These are phyloP conservation scores for Notospermus geniculatus DNA, from an alignment of 1,140 invertebrate species.

Conservation along the genomic window DNA sequence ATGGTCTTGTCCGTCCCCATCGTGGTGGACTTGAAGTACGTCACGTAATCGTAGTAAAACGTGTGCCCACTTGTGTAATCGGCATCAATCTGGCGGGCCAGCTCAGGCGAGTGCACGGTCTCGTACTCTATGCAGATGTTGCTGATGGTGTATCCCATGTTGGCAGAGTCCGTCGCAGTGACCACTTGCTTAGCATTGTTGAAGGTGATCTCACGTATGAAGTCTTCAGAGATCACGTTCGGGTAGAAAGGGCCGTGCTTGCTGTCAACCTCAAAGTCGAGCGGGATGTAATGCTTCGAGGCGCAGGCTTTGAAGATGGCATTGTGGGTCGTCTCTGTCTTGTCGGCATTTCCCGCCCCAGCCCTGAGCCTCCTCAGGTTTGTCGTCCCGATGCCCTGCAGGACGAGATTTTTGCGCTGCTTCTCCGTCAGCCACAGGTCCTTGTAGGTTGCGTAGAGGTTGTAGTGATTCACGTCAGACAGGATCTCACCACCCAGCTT, in stretches of 20 bases:
- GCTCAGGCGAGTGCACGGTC: conserved; percentile 14
- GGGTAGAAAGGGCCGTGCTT: conserved; percentile 23
- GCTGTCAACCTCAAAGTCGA: conserved; percentile 22
- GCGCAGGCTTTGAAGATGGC: conserved; percentile 8
- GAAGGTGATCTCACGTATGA: conserved; percentile 21
- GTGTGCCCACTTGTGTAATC: neutral
- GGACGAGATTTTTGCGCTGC: conserved; percentile 15
- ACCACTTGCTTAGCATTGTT: conserved; percentile 17
- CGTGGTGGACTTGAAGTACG: conserved; percentile 14
- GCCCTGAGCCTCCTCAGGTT: conserved; percentile 14
- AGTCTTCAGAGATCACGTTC: conserved; percentile 15
- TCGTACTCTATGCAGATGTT: conserved; percentile 24
- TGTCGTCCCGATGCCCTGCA: conserved; percentile 17
- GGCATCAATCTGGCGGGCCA: conserved; percentile 17
- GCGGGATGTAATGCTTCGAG: conserved; percentile 10
- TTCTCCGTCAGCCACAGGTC: conserved; percentile 12
- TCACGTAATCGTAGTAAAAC: conserved; percentile 14
- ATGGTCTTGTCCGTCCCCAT: conserved; percentile 17
- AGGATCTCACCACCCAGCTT: conserved; percentile 20
- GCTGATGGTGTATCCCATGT: conserved; percentile 13
- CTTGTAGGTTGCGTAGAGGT: conserved; percentile 13
- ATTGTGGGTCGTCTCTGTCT: neutral
- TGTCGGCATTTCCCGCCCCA: neutral
- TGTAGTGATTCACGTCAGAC: conserved; percentile 16
- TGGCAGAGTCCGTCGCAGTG: conserved; percentile 4